Evolutionary conservation across 2,888 invertebrate species (phyloP).

Genomic region (Palloptera scutellata): DNA sequence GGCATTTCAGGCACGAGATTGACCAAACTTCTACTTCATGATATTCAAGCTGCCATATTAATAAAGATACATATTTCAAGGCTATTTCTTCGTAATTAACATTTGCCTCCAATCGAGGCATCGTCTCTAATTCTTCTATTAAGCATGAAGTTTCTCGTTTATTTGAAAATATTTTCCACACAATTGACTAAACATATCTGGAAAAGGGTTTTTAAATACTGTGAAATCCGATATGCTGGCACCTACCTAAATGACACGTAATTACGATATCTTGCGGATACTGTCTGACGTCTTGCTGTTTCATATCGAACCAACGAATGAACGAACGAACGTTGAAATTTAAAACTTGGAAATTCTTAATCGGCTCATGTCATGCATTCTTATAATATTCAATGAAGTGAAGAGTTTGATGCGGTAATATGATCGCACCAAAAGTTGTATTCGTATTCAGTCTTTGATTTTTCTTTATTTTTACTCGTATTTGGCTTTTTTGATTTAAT

Average conservation of each 20-base stretch:
- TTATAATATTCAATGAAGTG: constrained; percentile 32
- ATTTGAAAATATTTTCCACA: constrained; percentile 55
- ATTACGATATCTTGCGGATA: constrained; percentile 46
- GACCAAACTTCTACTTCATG: constrained; percentile 27
- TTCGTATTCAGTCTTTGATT: too few relatives aligned
- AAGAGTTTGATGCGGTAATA: constrained; percentile 34
- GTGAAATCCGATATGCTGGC: constrained; percentile 59
- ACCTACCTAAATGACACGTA: constrained; percentile 63
- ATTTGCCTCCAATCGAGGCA: constrained; percentile 27
- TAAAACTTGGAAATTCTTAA: constrained; percentile 55
- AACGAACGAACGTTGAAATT: constrained; percentile 16
- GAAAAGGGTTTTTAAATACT: constrained; percentile 45
- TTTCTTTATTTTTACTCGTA: too few relatives aligned
- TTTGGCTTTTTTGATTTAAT: too few relatives aligned
- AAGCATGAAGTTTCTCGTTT: constrained; percentile 29
- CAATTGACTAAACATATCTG: constrained; percentile 60
- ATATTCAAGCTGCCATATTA: too few relatives aligned
- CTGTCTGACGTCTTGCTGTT: constrained; percentile 18
- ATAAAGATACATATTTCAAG: constrained; percentile 39
- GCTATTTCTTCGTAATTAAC: constrained; percentile 28
- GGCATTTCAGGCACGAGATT: constrained; percentile 22
- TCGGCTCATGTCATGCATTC: constrained; percentile 63
- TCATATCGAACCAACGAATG: constrained; percentile 10
- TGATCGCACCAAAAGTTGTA: constrained; percentile 27
- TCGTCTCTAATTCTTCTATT: constrained; percentile 6